phyloP scores from a whole-genome alignment of 92 coral and sea anemone species.

The Desmophyllum pertusum region DNA sequence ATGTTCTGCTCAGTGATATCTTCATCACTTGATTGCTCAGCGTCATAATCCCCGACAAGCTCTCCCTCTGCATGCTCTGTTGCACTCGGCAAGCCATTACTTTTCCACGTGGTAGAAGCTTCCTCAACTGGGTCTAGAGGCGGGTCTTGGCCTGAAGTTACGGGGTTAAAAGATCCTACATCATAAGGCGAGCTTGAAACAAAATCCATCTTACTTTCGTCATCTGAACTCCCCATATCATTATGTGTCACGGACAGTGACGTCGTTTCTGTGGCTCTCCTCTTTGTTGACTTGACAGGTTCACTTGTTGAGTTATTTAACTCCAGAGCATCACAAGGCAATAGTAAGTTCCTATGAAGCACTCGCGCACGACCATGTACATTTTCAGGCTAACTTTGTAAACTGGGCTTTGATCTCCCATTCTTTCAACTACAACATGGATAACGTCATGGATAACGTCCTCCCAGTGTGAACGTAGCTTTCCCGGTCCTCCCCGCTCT shows the following conservation, averaged over 20 bases:
- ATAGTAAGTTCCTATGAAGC: slow-evolving; percentile 38
- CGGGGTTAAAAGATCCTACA: slow-evolving; percentile 1
- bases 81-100: not conserved
- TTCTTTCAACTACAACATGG: slow-evolving; percentile 34
- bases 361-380: slow-evolving; percentile 25
- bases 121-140: slow-evolving; percentile 25
- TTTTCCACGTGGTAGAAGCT: not conserved
- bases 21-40: slow-evolving; percentile 23
- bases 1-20: slow-evolving; percentile 25
- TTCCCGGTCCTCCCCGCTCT: slow-evolving; percentile 41
- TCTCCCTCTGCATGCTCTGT: slow-evolving; percentile 2
- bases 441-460: slow-evolving; percentile 28
- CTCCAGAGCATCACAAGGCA: slow-evolving; percentile 40
- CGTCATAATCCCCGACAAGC: slow-evolving; percentile 5
- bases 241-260: slow-evolving; percentile 7
- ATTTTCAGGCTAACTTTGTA: slow-evolving; percentile 41
- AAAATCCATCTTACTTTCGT: slow-evolving; percentile 23
- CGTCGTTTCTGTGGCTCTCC: slow-evolving; percentile 11
- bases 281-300: not conserved
- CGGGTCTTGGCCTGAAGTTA: not conserved
- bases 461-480: slow-evolving; percentile 29
- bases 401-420: slow-evolving; percentile 36
- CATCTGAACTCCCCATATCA: slow-evolving; percentile 5
- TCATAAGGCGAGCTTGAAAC: slow-evolving; percentile 27
- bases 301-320: slow-evolving; percentile 6